Base-by-base conservation (phyloP, 2,797 vertebrate species). In the Buphagus erythrorhynchus region DNA sequence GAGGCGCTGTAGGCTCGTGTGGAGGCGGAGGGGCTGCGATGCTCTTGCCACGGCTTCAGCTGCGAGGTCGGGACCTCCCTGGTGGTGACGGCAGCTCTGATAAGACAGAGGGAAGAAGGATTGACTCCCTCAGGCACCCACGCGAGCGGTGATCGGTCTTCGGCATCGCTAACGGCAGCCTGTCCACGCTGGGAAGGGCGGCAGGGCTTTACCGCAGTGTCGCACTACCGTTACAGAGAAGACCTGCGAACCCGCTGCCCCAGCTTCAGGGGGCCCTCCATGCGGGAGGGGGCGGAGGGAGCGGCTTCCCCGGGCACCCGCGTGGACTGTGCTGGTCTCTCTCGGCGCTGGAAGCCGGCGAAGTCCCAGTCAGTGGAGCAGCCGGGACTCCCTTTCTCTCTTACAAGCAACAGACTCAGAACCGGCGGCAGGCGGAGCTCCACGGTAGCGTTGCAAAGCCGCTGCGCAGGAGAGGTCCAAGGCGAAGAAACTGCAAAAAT, bases 211-310 rank as follows among this genome's bases (percentile, higher is more conserved):
- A 18, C 24, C 24, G 29, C 10, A 7, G 10, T 19, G 48, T n/a
- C 15, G 12, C 40, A 6, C 28, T 16, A 3, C 21, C 28, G 21
- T 3, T 3, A 11, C n/a, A 8, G 13, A 29, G 36, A 25, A 35
- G 16, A 11, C 4, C n/a, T 9, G 26, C 26, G 11, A 20, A 2
- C 8, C 20, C 3, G n/a, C 45, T 35, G 46, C 43, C 24, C 16
- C 28, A 11, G 38, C 14, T 18, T 5, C 38, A 10, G n/a, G 17
- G 19, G 26, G 9, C 15, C 3, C 7, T n/a, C 6, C 40, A 0
- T 18, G 46, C 14, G 11, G 28, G n/a, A 31, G 6, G 31, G 9
- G n/a, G 9, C 9, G 38, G 46, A 26, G n/a, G 33, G 40, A 62
- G 12, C 6, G 10, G 18, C 18, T 28, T n/a, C 48, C 40, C 4